Conservation (phyloP, 2,888 invertebrate genomes). For the Phyto melanocephala region DNA sequence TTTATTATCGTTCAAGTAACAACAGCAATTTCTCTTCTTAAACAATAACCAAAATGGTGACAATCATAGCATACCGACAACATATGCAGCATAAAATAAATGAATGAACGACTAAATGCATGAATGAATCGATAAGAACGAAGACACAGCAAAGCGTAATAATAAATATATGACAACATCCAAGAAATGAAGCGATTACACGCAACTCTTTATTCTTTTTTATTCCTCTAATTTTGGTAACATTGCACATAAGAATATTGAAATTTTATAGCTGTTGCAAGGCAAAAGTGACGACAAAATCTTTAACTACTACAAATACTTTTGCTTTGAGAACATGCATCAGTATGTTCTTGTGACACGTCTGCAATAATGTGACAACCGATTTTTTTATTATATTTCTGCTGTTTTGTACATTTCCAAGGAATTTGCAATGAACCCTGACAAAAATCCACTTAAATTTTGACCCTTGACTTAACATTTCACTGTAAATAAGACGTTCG, state of each 20-base stretch:
- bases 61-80: too few species aligned
- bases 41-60: too few species aligned
- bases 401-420: slow-evolving; percentile 9
- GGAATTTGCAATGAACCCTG: slow-evolving; percentile 30
- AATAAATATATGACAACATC: slow-evolving; percentile 32
- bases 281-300: slow-evolving; percentile 3
- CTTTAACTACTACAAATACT: slow-evolving; percentile 4
- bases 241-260: slow-evolving; percentile 2
- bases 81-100: slow-evolving; percentile 43
- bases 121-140: slow-evolving; percentile 25
- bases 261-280: neutral
- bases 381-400: slow-evolving; percentile 66
- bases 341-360: slow-evolving; percentile 61
- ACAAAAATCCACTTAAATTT: slow-evolving; percentile 42
- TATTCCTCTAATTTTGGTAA: neutral
- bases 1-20: too few species aligned
- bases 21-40: too few species aligned
- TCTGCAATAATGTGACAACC: slow-evolving; percentile 73
- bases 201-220: slow-evolving; percentile 21
- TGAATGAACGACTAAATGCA: slow-evolving; percentile 9
- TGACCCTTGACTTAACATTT: slow-evolving; percentile 51
- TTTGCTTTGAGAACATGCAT: slow-evolving; percentile 52
- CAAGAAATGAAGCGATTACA: slow-evolving; percentile 53
- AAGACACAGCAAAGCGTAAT: neutral
- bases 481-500: slow-evolving; percentile 40